A percentile compares a stretch with the other conserved stretches of the same genome.
Evolutionary conservation across 2,888 invertebrate genomes (phyloP).

Genomic region (Lagria hirta): DNA sequence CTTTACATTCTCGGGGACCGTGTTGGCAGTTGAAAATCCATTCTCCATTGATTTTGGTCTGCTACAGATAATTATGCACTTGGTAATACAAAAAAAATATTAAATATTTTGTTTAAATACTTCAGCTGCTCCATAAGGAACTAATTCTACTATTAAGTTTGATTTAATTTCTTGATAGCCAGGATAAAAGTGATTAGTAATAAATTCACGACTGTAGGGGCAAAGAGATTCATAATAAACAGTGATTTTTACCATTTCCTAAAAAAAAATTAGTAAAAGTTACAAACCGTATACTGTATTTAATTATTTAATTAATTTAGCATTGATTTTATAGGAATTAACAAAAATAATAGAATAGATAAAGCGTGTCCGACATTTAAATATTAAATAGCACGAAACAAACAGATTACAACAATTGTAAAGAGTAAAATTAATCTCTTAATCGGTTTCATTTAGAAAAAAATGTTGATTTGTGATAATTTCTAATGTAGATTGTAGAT

Average conservation of each 20-base stretch:
- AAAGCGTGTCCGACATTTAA: too few relatives aligned
- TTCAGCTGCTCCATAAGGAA: conserved; percentile 31
- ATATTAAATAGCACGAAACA: too few relatives aligned
- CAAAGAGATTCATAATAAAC: conserved; percentile 59
- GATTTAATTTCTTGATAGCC: conserved; percentile 37
- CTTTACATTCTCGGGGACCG: conserved; percentile 12
- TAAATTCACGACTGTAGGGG: conserved; percentile 54
- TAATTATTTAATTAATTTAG: too few relatives aligned
- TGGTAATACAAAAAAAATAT: not conserved
- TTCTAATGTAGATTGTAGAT: too few relatives aligned
- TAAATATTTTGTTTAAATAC: conserved; percentile 25
- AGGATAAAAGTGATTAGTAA: conserved; percentile 52
- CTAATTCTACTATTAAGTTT: conserved; percentile 23
- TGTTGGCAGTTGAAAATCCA: conserved; percentile 15
- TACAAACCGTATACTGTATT: too few relatives aligned
- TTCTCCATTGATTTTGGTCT: conserved; percentile 6
- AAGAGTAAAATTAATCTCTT: too few relatives aligned
- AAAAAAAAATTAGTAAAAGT: too few relatives aligned
- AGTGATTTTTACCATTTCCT: conserved; percentile 41
- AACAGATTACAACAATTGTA: too few relatives aligned
- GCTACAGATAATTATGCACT: conserved; percentile 5
- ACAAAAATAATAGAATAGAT: too few relatives aligned
- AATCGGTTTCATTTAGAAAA: too few relatives aligned
- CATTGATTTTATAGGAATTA: too few relatives aligned
- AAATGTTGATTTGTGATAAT: too few relatives aligned